These are phyloP conservation scores for Eupeodes latifasciatus DNA, from an alignment of 2,888 invertebrate genomes.

Conservation along the genomic window DNA sequence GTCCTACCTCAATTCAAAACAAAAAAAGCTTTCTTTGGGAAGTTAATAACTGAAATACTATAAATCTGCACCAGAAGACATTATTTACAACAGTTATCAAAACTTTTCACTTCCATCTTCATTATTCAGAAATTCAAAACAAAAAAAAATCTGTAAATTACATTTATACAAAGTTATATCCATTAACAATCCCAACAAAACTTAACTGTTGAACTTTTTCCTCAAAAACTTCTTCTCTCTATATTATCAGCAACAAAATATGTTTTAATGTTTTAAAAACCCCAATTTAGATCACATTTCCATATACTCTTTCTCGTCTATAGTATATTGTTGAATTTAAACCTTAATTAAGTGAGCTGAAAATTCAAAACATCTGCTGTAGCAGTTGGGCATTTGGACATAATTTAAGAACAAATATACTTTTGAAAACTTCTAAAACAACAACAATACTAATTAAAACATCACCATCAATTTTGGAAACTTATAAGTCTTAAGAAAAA, in stretches of 20 bases:
- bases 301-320: background rate
- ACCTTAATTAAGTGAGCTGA: slow-evolving; percentile 48
- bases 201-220: slow-evolving; percentile 29
- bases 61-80: too few species aligned
- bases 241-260: background rate
- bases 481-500: slow-evolving; percentile 7
- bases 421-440: background rate
- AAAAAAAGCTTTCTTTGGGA: too few species aligned
- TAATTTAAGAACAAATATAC: background rate
- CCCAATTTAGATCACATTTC: background rate
- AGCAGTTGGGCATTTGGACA: background rate
- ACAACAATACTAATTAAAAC: background rate
- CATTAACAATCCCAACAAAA: background rate
- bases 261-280: background rate
- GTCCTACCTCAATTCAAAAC: too few species aligned
- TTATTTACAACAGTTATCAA: background rate
- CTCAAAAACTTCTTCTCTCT: background rate
- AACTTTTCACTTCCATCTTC: background rate
- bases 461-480: background rate
- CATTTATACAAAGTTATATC: background rate
- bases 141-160: background rate
- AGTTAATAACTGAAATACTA: too few species aligned
- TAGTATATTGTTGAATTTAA: background rate
- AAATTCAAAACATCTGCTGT: slow-evolving; percentile 7
- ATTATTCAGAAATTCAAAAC: background rate